Base-by-base conservation (phyloP, 2,113 vertebrate species). In the western clawed frog (Xenopus tropicalis) region DNA sequence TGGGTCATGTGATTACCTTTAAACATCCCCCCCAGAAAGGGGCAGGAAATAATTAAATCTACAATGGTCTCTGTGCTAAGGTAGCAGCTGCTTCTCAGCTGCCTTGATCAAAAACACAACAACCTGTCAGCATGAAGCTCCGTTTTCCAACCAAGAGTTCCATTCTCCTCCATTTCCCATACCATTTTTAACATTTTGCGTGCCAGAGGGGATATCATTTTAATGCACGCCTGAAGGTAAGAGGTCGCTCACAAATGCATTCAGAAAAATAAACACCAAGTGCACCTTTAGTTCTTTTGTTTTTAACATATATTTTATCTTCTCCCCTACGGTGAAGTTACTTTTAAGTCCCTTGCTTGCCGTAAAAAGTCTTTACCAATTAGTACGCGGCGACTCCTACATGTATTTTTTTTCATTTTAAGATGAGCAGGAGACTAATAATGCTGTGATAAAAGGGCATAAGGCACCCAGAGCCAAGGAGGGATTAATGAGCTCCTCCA, bases 371-470 rank as follows among this genome's bases (percentile, higher is more conserved):
- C 91, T 91, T 89, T 87, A 87, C 91, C 91, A 93, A 93, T 92
- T 93, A 93, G 91, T 80, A 82, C 89, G 91, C 87, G 85, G 90
- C 91, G 86, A 89, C 88, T 87, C 85, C 89, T 88, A 91, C 91
- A 90, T 82, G 79, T 80, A 3, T 29, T 29, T 78, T 79, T 77
- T 80, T 83, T 87, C 77, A 82, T 87, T 88, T 90, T 89, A 90
- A 91, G 91, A 93, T 91, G 91, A 92, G 91, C 87, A 91, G 88
- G 88, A 93, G 88, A 88, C 91, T 93, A 93, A 93, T 93, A 92
- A 91, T 90, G 89, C 89, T 88, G 88, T 52, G 87, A 93, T 93
- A 89, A 93, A 93, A 93, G 91, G 91, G 91, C 91, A 93, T 92
- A 93, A 93, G 91, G 90, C 90, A 93, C 81, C 1, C 70, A 85